Base-by-base conservation (phyloP, 1,140 invertebrate genomes). In the Solenopsis invicta region DNA sequence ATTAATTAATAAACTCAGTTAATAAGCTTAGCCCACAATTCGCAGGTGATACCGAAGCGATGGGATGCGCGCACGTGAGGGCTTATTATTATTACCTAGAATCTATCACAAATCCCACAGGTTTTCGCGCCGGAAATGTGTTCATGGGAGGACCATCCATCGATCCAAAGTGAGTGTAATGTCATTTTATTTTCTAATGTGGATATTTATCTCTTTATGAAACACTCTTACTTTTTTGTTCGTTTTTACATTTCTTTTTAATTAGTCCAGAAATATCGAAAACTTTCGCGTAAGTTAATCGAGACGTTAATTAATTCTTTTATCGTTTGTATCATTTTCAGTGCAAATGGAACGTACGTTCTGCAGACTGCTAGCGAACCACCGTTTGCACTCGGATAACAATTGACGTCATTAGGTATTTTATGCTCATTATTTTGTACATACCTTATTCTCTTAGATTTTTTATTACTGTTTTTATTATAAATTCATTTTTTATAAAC, bases 311-410 rank as follows among this genome's bases (percentile, higher is more conserved):
- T 48, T 78, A n/a, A 75, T 29, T 56, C 8, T 29, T 48, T 77
- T 77, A 62, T 48, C 6, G 24, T 5, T 77, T 77, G 1, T 16
- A 2, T 66, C 10, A 78, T 66, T 78, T 77, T 66, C 18, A 48
- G 37, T 5, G 56, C 16, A 77, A 41, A 10, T 29, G 56, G 37
- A 48, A 77, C 10, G 13, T 77, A 62, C 41, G 6, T 9, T 16
- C 45, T 91, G 3, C 18, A 62, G 12, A 91, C 87, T 34, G 24
- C 0, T 0, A 9, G 21, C 29, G 0, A 48, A 8, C 4, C 77
- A 48, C 90, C 87, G 13, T 90, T n/a, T 9, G 84, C 74, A 3
- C 2, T 71, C 5, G 69, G 4, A 54, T 21, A 8, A 41, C 34
- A 62, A 77, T 52, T 72, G 61, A 56, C 6, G n/a, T 4, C 13